A percentile compares a stretch with the other conserved stretches of the same genome.
Evolutionary conservation across 2,113 vertebrate genomes (phyloP).

Genomic region (Xenopus borealis): DNA sequence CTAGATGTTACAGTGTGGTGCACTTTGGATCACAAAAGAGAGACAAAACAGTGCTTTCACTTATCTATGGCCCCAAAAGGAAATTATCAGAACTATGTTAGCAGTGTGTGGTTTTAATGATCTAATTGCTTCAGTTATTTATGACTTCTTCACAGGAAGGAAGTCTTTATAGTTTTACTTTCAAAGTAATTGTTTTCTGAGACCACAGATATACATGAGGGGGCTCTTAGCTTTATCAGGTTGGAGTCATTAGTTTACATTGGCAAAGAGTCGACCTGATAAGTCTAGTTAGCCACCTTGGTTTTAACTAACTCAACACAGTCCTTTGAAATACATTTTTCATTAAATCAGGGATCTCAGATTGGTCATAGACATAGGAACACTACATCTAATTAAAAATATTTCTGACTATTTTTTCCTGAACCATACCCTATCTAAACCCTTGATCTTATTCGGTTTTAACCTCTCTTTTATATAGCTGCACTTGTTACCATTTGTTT

Average conservation of each 20-base stretch:
- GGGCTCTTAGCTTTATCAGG: constrained; percentile 7
- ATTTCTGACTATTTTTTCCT: too few relatives aligned
- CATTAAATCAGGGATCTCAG: too few relatives aligned
- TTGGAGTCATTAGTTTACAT: constrained; percentile 13
- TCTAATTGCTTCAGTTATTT: constrained; percentile 65
- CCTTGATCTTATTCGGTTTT: too few relatives aligned
- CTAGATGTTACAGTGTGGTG: constrained; percentile 56
- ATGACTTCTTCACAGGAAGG: constrained; percentile 59
- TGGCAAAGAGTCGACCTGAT: constrained; percentile 16
- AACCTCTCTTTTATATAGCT: too few relatives aligned
- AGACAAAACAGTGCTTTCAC: constrained; percentile 55
- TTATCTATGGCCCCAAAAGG: constrained; percentile 59
- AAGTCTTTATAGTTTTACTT: constrained; percentile 42
- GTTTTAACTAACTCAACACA: constrained; percentile 58
- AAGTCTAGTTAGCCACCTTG: constrained; percentile 4
- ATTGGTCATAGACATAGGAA: too few relatives aligned
- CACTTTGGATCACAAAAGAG: constrained; percentile 51
- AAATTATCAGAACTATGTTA: constrained; percentile 61
- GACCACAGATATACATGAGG: constrained; percentile 2
- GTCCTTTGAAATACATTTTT: background rate
- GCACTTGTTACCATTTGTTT: too few relatives aligned
- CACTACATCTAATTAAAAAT: too few relatives aligned
- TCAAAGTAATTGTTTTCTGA: constrained; percentile 38
- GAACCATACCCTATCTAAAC: too few relatives aligned
- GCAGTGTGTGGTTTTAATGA: constrained; percentile 65